Percentiles rank a stretch among this genome's conserved stretches.
Conservation (phyloP, 2,113 vertebrate species). For the Sula dactylatra region DNA sequence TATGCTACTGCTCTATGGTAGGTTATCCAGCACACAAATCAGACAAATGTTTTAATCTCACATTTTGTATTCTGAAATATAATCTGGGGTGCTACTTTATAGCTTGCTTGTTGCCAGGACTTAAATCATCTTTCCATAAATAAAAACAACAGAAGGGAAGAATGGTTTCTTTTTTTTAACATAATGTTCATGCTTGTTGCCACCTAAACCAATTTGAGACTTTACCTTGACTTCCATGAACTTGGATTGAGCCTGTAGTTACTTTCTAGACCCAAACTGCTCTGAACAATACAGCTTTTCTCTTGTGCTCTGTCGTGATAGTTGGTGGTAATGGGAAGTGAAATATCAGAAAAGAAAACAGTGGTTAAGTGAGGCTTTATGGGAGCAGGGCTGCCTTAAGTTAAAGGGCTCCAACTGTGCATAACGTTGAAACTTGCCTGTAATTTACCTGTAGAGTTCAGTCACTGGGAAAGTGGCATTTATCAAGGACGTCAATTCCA, state of each 20-base stretch:
- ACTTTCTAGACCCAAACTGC: background rate
- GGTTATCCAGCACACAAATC: background rate
- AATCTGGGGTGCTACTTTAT: background rate
- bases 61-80: background rate
- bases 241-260: background rate
- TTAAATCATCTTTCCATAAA: background rate
- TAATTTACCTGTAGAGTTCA: background rate
- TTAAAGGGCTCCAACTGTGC: background rate
- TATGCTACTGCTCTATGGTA: background rate
- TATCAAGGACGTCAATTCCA: background rate
- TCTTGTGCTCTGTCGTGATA: background rate
- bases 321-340: background rate
- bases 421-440: background rate
- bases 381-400: background rate
- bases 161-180: background rate
- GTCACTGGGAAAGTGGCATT: background rate
- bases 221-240: background rate
- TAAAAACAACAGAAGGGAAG: background rate
- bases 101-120: background rate
- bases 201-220: background rate
- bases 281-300: background rate
- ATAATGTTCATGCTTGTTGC: background rate
- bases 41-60: background rate
- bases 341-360: background rate
- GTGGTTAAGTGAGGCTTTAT: background rate